Conservation (phyloP, 1,140 invertebrate genomes). For the Macrobrachium nipponense region DNA sequence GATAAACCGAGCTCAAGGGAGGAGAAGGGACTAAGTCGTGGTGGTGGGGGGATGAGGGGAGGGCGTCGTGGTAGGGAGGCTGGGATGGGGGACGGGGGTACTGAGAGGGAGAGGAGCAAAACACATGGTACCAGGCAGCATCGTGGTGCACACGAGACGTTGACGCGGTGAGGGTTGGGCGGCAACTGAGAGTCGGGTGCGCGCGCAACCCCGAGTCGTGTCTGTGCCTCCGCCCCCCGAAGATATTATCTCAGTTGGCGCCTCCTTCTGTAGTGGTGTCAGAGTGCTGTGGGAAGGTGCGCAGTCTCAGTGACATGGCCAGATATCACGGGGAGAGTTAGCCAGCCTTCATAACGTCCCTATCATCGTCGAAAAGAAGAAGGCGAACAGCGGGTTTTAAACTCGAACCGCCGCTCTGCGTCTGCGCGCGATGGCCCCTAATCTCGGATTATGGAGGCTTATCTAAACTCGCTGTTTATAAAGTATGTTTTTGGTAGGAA, state of each 20-base stretch:
- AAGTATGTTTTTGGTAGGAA: slow-evolving; percentile 61
- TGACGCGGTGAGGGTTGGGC: slow-evolving; percentile 34
- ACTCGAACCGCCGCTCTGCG: slow-evolving; percentile 41
- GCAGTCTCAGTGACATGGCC: slow-evolving; percentile 57
- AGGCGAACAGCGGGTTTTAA: slow-evolving; percentile 37
- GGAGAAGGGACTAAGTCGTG: not conserved
- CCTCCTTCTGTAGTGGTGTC: slow-evolving; percentile 55
- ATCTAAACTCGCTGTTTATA: slow-evolving; percentile 63
- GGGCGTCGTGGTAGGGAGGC: not conserved
- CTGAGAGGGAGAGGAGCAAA: no score
- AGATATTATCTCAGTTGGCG: slow-evolving; percentile 58
- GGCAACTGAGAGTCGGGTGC: slow-evolving; percentile 53
- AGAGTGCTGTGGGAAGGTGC: slow-evolving; percentile 34
- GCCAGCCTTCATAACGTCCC: slow-evolving; percentile 56
- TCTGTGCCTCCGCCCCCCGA: slow-evolving; percentile 42
- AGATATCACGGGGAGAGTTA: slow-evolving; percentile 54
- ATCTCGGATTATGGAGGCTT: slow-evolving; percentile 62
- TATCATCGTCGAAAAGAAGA: slow-evolving; percentile 56
- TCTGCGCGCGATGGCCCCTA: slow-evolving; percentile 49
- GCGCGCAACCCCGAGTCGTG: slow-evolving; percentile 36
- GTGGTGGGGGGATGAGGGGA: not conserved
- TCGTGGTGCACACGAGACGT: slow-evolving; percentile 4
- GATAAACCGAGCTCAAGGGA: not conserved
- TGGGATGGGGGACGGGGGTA: not conserved
- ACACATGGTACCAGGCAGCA: no score